Conservation (phyloP, 2,888 invertebrate genomes). For the Priocnemis perturbator region DNA sequence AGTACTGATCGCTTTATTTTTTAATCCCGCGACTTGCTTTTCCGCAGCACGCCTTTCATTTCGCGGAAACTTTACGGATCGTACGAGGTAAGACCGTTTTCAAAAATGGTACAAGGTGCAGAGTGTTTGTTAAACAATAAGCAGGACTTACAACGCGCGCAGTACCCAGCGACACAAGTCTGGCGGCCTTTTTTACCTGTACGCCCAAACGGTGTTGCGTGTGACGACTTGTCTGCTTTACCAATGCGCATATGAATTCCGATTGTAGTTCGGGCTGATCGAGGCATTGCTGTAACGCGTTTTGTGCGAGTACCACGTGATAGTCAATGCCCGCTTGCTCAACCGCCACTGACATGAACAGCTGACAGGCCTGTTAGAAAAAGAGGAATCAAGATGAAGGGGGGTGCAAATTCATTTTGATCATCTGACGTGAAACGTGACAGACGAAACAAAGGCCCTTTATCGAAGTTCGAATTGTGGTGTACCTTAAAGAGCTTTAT, state of each 20-base stretch:
- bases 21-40: too few relatives aligned
- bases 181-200: constrained; percentile 85
- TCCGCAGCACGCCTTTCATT: too few relatives aligned
- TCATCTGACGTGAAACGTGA: too few relatives aligned
- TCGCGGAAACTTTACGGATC: too few relatives aligned
- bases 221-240: constrained; percentile 94
- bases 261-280: constrained; percentile 93
- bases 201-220: constrained; percentile 86
- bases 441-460: too few relatives aligned
- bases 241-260: constrained; percentile 93
- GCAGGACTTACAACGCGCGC: constrained; percentile 76
- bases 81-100: neutral
- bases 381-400: neutral
- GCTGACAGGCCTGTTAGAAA: constrained; percentile 87
- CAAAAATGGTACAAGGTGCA: constrained; percentile 66
- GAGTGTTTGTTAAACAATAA: constrained; percentile 74
- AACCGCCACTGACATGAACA: constrained; percentile 97
- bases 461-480: neutral
- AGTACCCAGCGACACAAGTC: constrained; percentile 75
- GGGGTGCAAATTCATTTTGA: too few relatives aligned
- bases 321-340: constrained; percentile 98
- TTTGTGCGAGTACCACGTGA: constrained; percentile 97
- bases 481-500: constrained; percentile 94
- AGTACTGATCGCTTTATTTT: too few relatives aligned
- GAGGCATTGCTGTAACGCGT: constrained; percentile 94